These are phyloP conservation scores for Loriculus beryllinus DNA, from an alignment of 2,797 vertebrate genomes.

Conservation along the genomic window DNA sequence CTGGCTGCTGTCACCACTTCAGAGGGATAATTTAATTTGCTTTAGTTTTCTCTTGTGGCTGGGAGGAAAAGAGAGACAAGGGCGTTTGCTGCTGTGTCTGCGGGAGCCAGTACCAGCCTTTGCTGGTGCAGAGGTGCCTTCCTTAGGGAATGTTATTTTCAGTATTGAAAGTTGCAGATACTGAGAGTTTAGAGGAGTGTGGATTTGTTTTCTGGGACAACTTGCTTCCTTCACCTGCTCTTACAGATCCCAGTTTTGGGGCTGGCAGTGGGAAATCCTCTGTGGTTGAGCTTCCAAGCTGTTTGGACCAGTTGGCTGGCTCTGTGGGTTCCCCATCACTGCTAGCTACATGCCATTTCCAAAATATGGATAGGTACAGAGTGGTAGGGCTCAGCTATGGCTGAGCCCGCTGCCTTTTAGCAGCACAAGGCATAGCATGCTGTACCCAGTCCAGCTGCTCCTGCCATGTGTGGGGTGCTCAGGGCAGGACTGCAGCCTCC, in stretches of 20 bases:
- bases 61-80: rapidly evolving
- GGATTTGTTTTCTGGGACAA: background rate
- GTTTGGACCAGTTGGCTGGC: rapidly evolving
- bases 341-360: background rate
- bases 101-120: background rate
- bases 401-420: background rate
- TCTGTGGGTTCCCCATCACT: rapidly evolving
- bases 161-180: background rate
- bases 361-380: background rate
- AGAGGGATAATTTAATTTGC: background rate
- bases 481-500: background rate
- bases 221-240: background rate
- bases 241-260: background rate
- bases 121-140: background rate
- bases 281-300: background rate
- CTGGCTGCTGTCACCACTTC: background rate
- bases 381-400: background rate
- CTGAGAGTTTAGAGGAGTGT: background rate
- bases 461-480: background rate
- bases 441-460: background rate
- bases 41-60: background rate
- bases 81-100: rapidly evolving
- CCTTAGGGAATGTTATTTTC: background rate
- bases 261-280: background rate
- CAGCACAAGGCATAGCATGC: background rate